Evolutionary conservation across 2,888 invertebrate genomes (phyloP).

Genomic region (Drosophila dives): DNA sequence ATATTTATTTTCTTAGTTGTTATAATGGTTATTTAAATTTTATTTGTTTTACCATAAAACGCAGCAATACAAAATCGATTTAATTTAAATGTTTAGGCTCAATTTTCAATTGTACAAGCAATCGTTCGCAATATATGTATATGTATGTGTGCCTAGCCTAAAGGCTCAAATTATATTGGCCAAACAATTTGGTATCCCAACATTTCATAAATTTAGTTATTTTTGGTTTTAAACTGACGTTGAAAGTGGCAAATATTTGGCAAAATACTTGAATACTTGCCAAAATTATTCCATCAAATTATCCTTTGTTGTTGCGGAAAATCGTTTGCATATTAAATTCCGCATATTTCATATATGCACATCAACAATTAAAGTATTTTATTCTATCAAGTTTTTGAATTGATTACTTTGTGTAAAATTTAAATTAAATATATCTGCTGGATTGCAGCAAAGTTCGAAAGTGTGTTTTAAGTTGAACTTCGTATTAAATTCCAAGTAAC

Average conservation of each 20-base stretch:
- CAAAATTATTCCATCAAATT: conserved; percentile 12
- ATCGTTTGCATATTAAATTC: not conserved
- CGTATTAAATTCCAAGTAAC: not conserved
- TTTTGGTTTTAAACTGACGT: not conserved
- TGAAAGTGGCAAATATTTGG: conserved; percentile 25
- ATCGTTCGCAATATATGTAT: not conserved
- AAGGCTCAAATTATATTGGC: not conserved
- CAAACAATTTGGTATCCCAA: not conserved
- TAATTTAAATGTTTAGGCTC: not conserved
- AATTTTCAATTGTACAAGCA: not conserved
- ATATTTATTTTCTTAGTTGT: not conserved
- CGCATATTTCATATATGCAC: not conserved
- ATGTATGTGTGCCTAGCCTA: not conserved
- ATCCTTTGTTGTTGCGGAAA: conserved; percentile 5
- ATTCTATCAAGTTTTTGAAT: not conserved
- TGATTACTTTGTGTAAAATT: not conserved
- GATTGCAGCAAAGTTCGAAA: not conserved
- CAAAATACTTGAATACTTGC: conserved; percentile 16
- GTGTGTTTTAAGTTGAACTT: not conserved
- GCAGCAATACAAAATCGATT: not conserved
- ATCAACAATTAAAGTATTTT: not conserved
- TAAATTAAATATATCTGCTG: not conserved
- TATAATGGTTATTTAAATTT: not conserved
- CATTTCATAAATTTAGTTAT: conserved; percentile 6
- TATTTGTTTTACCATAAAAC: not conserved